These are phyloP conservation scores for Apomyelois bistriatella DNA, from an alignment of 2,888 invertebrate species.

Conservation along the genomic window DNA sequence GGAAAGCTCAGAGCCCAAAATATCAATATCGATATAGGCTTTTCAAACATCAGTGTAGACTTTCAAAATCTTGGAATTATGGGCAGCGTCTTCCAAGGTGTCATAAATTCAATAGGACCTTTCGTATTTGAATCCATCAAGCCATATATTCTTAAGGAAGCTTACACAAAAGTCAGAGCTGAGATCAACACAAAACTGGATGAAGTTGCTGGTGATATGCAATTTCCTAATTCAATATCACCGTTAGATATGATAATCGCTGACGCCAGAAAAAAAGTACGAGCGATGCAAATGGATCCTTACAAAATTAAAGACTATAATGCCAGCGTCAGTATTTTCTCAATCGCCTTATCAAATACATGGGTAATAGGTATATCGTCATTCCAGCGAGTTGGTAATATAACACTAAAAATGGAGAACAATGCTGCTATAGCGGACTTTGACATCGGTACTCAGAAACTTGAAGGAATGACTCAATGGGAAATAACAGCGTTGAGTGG, in stretches of 20 bases:
- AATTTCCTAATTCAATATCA: slow-evolving; percentile 91
- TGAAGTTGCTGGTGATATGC: slow-evolving; percentile 83
- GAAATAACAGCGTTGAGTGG: slow-evolving; percentile 86
- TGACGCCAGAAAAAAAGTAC: slow-evolving; percentile 85
- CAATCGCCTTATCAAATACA: slow-evolving; percentile 85
- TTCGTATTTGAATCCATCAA: slow-evolving; percentile 93
- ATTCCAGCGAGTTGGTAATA: slow-evolving; percentile 90
- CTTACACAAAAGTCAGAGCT: slow-evolving; percentile 85
- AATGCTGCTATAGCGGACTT: slow-evolving; percentile 83
- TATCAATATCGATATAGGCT: slow-evolving; percentile 89
- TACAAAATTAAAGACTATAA: slow-evolving; percentile 86
- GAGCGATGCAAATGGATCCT: slow-evolving; percentile 85
- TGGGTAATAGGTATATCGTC: slow-evolving; percentile 90
- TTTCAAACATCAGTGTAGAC: slow-evolving; percentile 87
- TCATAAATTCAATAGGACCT: slow-evolving; percentile 90
- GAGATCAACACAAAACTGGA: slow-evolving; percentile 88
- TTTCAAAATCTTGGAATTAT: slow-evolving; percentile 91
- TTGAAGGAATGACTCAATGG: slow-evolving; percentile 89
- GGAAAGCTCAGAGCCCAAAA: slow-evolving; percentile 88
- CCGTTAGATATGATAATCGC: slow-evolving; percentile 91
- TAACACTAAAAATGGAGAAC: slow-evolving; percentile 85
- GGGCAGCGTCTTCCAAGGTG: slow-evolving; percentile 84
- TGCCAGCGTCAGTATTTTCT: slow-evolving; percentile 83
- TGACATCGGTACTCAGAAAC: slow-evolving; percentile 89
- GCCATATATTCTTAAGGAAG: slow-evolving; percentile 88